Conservation (phyloP, 2,797 vertebrate species). For the Tamandua tetradactyla region DNA sequence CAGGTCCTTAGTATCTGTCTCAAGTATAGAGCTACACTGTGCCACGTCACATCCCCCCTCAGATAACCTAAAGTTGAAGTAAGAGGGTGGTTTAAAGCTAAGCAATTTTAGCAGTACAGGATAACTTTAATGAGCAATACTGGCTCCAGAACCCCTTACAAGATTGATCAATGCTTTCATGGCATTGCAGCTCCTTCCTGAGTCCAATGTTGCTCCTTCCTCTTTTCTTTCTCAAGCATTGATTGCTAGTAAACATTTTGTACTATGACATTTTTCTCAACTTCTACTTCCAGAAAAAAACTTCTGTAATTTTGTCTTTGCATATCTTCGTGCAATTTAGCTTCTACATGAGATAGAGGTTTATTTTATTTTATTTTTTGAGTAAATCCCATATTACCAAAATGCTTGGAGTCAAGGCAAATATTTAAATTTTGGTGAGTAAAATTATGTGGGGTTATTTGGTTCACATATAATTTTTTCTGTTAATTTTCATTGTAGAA, state of each 20-base stretch:
- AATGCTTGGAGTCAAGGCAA: neutral
- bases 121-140: neutral
- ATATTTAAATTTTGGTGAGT: neutral
- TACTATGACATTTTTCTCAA: neutral
- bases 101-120: neutral
- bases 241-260: neutral
- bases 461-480: neutral
- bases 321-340: neutral
- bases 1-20: neutral
- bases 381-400: neutral
- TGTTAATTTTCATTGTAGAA: neutral
- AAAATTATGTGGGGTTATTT: neutral
- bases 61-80: neutral
- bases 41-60: neutral
- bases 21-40: neutral
- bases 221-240: neutral
- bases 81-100: neutral
- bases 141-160: neutral
- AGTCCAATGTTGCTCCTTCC: too few relatives aligned
- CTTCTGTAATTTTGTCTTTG: neutral
- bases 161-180: neutral
- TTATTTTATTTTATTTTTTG: neutral
- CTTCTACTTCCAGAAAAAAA: neutral
- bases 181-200: neutral
- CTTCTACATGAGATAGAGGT: neutral